phyloP scores from a whole-genome alignment of 1,140 invertebrate species.

The Aphis craccivora region DNA sequence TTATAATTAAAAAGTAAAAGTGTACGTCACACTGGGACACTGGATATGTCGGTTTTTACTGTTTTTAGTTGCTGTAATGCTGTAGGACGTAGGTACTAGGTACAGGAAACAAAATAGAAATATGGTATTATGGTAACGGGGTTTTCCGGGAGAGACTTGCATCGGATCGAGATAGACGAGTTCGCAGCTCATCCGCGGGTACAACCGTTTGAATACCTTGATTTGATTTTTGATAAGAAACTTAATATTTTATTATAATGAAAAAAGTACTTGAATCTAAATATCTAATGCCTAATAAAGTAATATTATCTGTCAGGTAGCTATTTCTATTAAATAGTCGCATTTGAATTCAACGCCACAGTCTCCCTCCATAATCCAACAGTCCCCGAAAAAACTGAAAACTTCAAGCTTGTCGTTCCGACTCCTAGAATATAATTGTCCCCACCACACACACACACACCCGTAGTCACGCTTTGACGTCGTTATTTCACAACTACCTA shows the following conservation, averaged over 20 bases:
- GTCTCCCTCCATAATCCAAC: no score
- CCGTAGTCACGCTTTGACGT: neutral
- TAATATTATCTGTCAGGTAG: no score
- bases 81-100: no score
- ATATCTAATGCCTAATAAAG: no score
- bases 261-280: no score
- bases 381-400: neutral
- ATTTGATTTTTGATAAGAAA: neutral
- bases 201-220: neutral
- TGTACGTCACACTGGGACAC: neutral
- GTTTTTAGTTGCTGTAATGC: no score
- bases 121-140: neutral
- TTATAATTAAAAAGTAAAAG: neutral
- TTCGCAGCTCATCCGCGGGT: no score
- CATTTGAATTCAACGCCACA: neutral
- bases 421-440: neutral
- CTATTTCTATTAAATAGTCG: no score
- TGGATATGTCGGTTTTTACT: neutral
- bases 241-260: neutral
- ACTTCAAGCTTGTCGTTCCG: neutral
- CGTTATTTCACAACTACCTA: constrained; percentile 4
- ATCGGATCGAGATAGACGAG: no score
- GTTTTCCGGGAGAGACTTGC: neutral
- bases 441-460: neutral
- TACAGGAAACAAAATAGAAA: no score